These are phyloP conservation scores for Calliphora vomitoria DNA, from an alignment of 2,888 invertebrate genomes.

Conservation along the genomic window DNA sequence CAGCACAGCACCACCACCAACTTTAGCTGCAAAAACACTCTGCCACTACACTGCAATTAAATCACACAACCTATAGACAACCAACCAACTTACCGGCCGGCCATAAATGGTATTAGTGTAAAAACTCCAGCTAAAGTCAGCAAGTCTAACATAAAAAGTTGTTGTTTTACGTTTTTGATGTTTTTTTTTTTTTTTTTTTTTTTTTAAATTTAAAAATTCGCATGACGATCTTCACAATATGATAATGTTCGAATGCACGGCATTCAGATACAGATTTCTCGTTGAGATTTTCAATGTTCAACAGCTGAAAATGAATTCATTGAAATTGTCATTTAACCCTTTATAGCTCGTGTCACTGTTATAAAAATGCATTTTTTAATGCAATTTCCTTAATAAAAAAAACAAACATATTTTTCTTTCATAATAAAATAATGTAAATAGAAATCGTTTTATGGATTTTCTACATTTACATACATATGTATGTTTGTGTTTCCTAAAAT, in stretches of 20 bases:
- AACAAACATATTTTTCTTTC: too few species aligned
- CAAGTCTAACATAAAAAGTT: conserved; percentile 24
- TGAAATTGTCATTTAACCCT: conserved; percentile 41
- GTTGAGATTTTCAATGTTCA: conserved; percentile 46
- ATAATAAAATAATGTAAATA: too few species aligned
- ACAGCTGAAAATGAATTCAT: conserved; percentile 27
- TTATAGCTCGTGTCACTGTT: background rate
- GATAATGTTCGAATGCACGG: conserved; percentile 56
- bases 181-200: too few species aligned
- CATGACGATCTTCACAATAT: conserved; percentile 64
- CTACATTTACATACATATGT: too few species aligned
- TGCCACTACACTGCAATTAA: conserved; percentile 25
- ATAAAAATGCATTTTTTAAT: background rate
- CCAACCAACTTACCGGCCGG: background rate
- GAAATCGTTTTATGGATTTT: too few species aligned
- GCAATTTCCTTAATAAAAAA: background rate
- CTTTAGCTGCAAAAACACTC: background rate
- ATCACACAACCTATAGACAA: conserved; percentile 42
- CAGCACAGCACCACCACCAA: conserved; percentile 7
- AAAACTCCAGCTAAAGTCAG: conserved; percentile 24
- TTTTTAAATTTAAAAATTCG: conserved; percentile 64
- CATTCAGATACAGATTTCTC: conserved; percentile 19
- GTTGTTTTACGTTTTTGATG: conserved; percentile 20
- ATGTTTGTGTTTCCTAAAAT: too few species aligned
- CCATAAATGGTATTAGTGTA: conserved; percentile 47